phyloP scores from a whole-genome alignment of 1,140 invertebrate species.

The Bombus pascuorum region DNA sequence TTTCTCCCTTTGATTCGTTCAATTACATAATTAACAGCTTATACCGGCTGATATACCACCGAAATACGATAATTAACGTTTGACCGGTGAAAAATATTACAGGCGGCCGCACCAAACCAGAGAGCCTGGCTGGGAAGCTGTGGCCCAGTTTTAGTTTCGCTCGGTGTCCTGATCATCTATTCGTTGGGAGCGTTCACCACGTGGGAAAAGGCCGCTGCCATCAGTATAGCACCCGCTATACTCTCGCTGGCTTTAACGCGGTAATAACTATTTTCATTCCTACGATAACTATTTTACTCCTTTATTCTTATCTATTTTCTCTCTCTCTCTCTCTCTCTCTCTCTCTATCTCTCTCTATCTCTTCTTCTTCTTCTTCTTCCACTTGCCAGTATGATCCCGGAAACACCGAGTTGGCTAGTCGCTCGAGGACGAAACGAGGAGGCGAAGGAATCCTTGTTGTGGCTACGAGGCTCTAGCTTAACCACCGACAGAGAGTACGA shows the following conservation, averaged over 20 bases:
- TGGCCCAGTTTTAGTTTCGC: conserved; percentile 86
- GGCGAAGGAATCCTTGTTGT: conserved; percentile 85
- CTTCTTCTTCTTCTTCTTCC: too few relatives aligned
- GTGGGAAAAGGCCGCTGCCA: conserved; percentile 85
- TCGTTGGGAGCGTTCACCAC: conserved; percentile 85
- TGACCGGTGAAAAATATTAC: neutral
- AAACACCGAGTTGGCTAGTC: conserved; percentile 88
- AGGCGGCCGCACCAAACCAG: conserved; percentile 77
- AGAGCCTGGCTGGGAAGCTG: conserved; percentile 78
- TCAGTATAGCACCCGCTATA: conserved; percentile 85
- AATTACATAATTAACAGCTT: fast-evolving
- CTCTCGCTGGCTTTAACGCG: conserved; percentile 78
- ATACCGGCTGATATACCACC: too few relatives aligned
- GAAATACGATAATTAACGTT: neutral
- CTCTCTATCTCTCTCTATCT: too few relatives aligned
- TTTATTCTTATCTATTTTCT: neutral
- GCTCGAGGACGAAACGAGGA: conserved; percentile 84
- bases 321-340: too few relatives aligned
- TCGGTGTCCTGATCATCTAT: conserved; percentile 87
- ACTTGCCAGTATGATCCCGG: conserved; percentile 84
- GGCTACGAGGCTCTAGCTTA: conserved; percentile 85
- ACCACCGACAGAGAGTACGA: conserved; percentile 70
- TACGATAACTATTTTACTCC: too few relatives aligned
- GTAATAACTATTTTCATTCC: conserved; percentile 50
- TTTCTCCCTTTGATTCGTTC: too few relatives aligned